Percentiles rank a stretch among this genome's conserved stretches.
phyloP scores from a whole-genome alignment of 1,140 invertebrate genomes.

The Schlechtendalia chinensis region DNA sequence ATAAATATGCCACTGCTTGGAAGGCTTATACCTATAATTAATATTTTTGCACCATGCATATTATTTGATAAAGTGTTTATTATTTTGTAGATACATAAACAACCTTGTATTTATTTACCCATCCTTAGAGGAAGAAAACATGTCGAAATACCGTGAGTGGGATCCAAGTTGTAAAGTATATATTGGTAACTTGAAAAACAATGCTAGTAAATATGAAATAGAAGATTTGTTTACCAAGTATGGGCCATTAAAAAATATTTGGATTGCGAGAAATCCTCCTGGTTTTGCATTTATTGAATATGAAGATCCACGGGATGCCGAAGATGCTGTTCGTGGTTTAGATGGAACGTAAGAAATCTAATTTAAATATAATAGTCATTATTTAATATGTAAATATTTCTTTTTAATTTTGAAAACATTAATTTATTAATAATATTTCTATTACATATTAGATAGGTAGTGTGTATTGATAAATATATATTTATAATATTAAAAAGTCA shows the following conservation, averaged over 20 bases:
- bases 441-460: no score
- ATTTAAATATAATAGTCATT: not conserved
- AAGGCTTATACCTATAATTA: no score
- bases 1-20: no score
- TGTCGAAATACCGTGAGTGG: constrained; percentile 74
- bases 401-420: not conserved
- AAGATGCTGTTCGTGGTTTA: constrained; percentile 89
- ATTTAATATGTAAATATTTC: not conserved
- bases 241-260: constrained; percentile 92
- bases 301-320: constrained; percentile 94
- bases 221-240: constrained; percentile 92
- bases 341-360: constrained; percentile 82
- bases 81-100: no score
- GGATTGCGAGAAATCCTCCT: constrained; percentile 92
- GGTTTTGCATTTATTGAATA: constrained; percentile 98
- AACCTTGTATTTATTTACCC: not conserved
- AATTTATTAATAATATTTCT: not conserved
- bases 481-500: no score
- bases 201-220: constrained; percentile 87
- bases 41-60: no score
- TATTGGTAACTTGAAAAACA: constrained; percentile 90
- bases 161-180: constrained; percentile 96
- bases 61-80: no score
- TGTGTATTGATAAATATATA: no score
- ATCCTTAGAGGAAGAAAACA: not conserved